Percentiles rank a stretch among this genome's conserved stretches.
These are phyloP conservation scores for Podilymbus podiceps DNA, from an alignment of 2,113 vertebrate species.

Conservation along the genomic window DNA sequence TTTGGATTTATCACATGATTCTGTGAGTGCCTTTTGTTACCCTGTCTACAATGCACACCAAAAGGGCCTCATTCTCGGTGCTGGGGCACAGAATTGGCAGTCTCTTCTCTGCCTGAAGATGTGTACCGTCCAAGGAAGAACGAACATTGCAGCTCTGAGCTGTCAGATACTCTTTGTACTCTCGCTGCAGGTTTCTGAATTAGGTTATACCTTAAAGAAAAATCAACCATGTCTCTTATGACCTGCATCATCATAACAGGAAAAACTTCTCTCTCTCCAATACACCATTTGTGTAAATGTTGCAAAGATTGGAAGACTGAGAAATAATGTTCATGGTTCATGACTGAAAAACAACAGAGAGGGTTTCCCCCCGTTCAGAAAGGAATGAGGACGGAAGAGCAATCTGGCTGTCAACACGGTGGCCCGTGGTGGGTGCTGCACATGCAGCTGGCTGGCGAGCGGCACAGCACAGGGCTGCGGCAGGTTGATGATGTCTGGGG, in stretches of 20 bases:
- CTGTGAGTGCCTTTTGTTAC: background rate
- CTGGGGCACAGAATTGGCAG: background rate
- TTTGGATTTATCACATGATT: fast-evolving
- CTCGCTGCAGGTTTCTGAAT: background rate
- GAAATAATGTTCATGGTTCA: background rate
- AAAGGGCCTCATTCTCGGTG: background rate
- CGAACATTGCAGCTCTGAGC: background rate
- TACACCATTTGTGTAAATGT: background rate
- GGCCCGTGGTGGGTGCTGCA: fast-evolving
- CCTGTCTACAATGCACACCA: background rate
- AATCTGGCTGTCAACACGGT: fast-evolving
- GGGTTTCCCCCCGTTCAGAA: background rate
- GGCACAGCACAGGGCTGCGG: fast-evolving
- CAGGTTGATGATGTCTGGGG: background rate
- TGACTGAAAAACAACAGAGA: background rate
- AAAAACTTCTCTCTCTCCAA: background rate
- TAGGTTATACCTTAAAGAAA: background rate
- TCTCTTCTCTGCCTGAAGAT: background rate
- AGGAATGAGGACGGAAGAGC: background rate
- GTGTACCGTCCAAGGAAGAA: background rate
- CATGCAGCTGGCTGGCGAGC: fast-evolving
- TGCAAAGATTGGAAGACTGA: background rate
- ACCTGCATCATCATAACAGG: background rate
- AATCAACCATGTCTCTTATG: fast-evolving
- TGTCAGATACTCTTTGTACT: background rate